A percentile compares a stretch with the other conserved stretches of the same genome.
phyloP scores from a whole-genome alignment of 2,113 vertebrate species.

The Leucoraja erinaceus region DNA sequence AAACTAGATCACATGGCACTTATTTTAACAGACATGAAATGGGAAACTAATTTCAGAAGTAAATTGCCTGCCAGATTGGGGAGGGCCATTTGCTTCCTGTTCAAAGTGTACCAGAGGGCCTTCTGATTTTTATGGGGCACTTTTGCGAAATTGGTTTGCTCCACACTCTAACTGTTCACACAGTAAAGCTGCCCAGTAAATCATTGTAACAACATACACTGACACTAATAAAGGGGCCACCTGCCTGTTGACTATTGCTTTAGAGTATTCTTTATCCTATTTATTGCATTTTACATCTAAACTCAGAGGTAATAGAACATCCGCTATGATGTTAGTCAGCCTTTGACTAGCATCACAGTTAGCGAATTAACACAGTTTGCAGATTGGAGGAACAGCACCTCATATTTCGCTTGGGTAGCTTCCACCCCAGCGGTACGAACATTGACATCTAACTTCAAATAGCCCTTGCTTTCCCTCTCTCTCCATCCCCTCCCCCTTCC shows the following conservation, averaged over 20 bases:
- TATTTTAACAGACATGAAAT: not conserved
- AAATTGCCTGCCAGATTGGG: not conserved
- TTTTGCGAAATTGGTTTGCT: not conserved
- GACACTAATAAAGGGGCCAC: not conserved
- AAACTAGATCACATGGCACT: not conserved
- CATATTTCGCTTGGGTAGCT: too few relatives aligned
- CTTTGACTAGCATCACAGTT: not conserved
- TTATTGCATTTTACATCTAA: not conserved
- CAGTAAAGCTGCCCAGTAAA: not conserved
- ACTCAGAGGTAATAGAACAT: not conserved
- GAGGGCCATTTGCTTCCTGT: not conserved
- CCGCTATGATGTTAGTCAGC: not conserved
- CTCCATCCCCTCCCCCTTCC: too few relatives aligned
- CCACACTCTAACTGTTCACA: not conserved
- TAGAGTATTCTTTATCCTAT: not conserved
- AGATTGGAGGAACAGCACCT: too few relatives aligned
- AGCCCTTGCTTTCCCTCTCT: too few relatives aligned
- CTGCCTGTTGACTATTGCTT: not conserved
- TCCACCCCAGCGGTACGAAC: too few relatives aligned
- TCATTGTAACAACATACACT: not conserved
- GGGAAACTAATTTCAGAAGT: not conserved
- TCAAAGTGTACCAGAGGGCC: not conserved
- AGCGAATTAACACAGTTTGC: not conserved
- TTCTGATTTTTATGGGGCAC: not conserved
- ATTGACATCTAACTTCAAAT: too few relatives aligned